A percentile compares a stretch with the other conserved stretches of the same genome.
Conservation (phyloP, 2,113 vertebrate genomes). For the Dasyprocta punctata region DNA sequence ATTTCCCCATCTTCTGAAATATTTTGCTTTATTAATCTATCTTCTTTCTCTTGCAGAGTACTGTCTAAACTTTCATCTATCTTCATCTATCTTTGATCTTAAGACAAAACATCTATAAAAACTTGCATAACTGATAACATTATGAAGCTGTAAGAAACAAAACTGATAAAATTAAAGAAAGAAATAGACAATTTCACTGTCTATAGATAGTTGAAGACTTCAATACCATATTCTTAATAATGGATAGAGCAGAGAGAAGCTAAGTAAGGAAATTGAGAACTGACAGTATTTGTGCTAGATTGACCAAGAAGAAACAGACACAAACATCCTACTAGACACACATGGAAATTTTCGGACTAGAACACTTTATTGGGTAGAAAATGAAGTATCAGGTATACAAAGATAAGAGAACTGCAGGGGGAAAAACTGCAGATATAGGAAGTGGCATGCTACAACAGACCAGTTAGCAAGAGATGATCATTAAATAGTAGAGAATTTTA, state of each 20-base stretch:
- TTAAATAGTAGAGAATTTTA: not conserved
- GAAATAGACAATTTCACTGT: not conserved
- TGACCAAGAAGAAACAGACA: not conserved
- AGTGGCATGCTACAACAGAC: not conserved
- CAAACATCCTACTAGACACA: not conserved
- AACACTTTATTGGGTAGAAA: not conserved
- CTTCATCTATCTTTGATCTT: not conserved
- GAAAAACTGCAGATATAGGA: not conserved
- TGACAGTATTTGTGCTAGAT: not conserved
- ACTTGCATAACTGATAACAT: not conserved
- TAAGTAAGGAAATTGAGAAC: not conserved
- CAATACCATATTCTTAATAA: not conserved
- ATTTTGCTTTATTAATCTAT: not conserved
- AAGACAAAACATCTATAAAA: not conserved
- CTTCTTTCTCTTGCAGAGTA: not conserved
- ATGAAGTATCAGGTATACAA: not conserved
- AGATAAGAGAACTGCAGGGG: not conserved
- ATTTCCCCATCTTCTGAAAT: not conserved
- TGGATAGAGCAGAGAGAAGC: not conserved
- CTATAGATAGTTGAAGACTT: not conserved
- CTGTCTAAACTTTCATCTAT: not conserved
- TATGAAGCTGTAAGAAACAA: not conserved
- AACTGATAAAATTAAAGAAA: not conserved
- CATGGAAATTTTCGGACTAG: not conserved
- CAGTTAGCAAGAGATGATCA: not conserved